Conservation (phyloP, 2,113 vertebrate species). For the Lasiurus borealis region DNA sequence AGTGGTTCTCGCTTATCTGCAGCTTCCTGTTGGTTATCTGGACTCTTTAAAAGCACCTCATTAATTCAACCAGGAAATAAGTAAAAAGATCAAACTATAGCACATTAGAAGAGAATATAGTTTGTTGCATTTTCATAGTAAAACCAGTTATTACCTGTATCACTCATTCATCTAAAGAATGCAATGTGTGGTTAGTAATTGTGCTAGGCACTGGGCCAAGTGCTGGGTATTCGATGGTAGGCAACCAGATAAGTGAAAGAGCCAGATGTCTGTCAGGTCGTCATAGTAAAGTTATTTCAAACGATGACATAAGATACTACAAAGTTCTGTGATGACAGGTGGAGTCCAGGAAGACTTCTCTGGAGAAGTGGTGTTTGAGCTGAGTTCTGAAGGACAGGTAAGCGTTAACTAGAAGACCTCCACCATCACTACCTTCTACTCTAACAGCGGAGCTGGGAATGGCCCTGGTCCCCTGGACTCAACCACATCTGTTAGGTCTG, state of each 20-base stretch:
- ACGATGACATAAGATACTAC: not conserved
- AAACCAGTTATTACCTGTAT: not conserved
- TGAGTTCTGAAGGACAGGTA: not conserved
- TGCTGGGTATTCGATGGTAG: not conserved
- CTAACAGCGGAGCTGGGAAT: not conserved
- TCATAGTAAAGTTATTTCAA: not conserved
- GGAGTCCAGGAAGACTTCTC: not conserved
- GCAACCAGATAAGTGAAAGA: not conserved
- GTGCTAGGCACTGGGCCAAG: not conserved
- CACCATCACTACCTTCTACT: not conserved
- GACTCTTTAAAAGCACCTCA: not conserved
- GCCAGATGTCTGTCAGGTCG: not conserved
- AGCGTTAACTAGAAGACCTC: not conserved
- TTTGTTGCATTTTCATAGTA: slow-evolving; percentile 1
- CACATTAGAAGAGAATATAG: not conserved
- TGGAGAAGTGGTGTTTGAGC: not conserved
- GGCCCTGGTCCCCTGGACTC: not conserved
- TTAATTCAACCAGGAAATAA: not conserved
- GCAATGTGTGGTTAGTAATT: not conserved
- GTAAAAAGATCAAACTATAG: not conserved
- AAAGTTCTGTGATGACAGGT: not conserved
- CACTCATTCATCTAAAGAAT: not conserved
- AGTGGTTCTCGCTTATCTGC: not conserved
- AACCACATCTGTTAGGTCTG: too few relatives aligned
- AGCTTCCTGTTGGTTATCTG: not conserved